Evolutionary conservation across 2,888 invertebrate genomes (phyloP), one percentile per base, ranked within the genome.

Genomic region (Pristionchus maxplancki): DNA sequence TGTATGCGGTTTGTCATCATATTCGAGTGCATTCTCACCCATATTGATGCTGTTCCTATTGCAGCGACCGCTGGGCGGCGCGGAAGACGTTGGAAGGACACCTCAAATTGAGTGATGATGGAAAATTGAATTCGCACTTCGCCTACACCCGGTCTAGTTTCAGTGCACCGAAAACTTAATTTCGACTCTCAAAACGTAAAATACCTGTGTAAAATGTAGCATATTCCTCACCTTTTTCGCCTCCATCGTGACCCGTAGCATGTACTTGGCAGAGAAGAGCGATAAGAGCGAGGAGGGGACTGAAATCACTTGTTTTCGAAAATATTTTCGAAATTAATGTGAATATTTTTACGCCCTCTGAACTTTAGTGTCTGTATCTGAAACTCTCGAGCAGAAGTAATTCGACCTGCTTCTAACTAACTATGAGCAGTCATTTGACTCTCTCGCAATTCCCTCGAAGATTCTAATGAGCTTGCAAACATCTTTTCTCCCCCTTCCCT

Each of bases 31-130:
- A 17, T 37, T 17, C 88, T 53, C 31, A 88, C 88, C 88, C 88
- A 88, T 88, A 58, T 88, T 88, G 40, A 88, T 88, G 40, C 78
- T 81, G 81, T 88, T 88, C 62, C 88, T 50, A 37, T 78, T 88
- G 88, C 88, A 88, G 4, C 81, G 34, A 1, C 44, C 50, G 24
- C 71, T 87, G 6, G 71, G 48, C 50, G 71, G 50, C 40, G 62
- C 11, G 53, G 53, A 37, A 11, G 37, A 20, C 58, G 53, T 28
- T 3, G 37, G 24, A 13, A 53, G 58, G 28, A 40, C 64, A 37
- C n/a, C 85, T 44, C 28, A n/a, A 44, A 78, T 28, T 40, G 37
- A 71, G 20, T 58, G n/a, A 58, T n/a, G n/a, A n/a, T n/a, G n/a
- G n/a, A n/a, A 24, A n/a, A 58, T 58, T 58, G n/a, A 58, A 58